Base-by-base conservation (phyloP, 2,113 vertebrate species). In the Carettochelys insculpta region DNA sequence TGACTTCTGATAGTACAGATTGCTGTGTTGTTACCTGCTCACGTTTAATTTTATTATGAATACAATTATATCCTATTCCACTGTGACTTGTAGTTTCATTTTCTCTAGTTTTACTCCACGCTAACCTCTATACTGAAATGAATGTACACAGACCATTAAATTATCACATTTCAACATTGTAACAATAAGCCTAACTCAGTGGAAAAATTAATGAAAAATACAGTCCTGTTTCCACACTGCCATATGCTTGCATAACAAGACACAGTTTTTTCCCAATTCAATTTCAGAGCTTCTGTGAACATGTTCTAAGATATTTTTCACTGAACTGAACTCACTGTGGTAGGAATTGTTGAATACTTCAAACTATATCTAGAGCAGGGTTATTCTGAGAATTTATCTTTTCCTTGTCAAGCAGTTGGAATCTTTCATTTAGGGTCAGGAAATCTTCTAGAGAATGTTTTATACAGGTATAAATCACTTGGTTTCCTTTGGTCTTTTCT, bases 391-490 rank as follows among this genome's bases (percentile, higher is more conserved):
- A 90, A 83, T 91, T 83, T 16, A 12, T 85, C 68, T 85, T 95
- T 92, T 90, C 6, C 14, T 25, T 78, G 14, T 47, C 48, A 92
- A 75, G 41, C 53, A 79, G 82, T 53, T 81, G 11, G 12, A 91
- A 68, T 53, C 52, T 85, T 94, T 85, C 56, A 87, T 85, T 94
- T 92, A 77, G 79, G 83, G 73, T 65, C 77, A 85, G 31, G 83
- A 90, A 88, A 81, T 80, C 27, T 54, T 89, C 78, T 86, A 38
- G 31, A 86, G 79, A 56, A 61, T 90, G n/a, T 54, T 86, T 88
- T 90, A 86, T 83, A 41, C 24, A 81, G 54, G n/a, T 11, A 7
- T 71, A 45, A 16, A 20, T 88, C 8, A 77, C 24, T 8, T 51
- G 71, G n/a, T 88, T 90, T 92, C 78, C 65, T 86, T 86, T 50